These are phyloP conservation scores for Heteromurus nitidus DNA, from an alignment of 2,888 invertebrate genomes.

Conservation along the genomic window DNA sequence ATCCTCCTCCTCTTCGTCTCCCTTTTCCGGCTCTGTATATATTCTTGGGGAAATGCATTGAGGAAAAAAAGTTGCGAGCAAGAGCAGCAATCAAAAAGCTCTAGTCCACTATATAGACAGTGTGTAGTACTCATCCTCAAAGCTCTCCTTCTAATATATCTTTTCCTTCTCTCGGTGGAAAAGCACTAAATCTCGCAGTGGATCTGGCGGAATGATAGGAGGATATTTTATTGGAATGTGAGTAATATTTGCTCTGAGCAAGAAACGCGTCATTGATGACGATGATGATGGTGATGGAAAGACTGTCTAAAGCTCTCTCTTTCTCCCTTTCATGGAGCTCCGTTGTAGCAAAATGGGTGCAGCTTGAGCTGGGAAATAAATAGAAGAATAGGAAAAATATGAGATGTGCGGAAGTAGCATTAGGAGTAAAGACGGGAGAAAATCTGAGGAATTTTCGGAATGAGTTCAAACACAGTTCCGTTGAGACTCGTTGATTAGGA, in stretches of 20 bases:
- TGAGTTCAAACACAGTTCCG: background rate
- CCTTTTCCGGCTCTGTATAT: background rate
- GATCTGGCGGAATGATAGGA: slow-evolving; percentile 21
- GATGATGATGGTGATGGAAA: slow-evolving; percentile 31
- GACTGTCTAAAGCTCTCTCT: slow-evolving; percentile 3
- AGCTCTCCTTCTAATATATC: too few relatives aligned
- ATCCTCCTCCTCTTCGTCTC: slow-evolving; percentile 4
- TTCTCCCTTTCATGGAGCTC: background rate
- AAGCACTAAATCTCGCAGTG: slow-evolving; percentile 23
- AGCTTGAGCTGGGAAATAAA: background rate
- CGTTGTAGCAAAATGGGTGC: background rate
- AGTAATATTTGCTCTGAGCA: slow-evolving; percentile 35
- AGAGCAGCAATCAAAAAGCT: slow-evolving; percentile 1
- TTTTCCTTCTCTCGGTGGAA: background rate
- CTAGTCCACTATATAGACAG: too few relatives aligned
- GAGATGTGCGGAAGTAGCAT: background rate
- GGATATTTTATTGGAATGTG: slow-evolving; percentile 50
- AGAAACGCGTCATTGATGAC: slow-evolving; percentile 20
- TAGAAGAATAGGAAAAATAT: slow-evolving; percentile 1
- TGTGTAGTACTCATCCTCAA: too few relatives aligned
- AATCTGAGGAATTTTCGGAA: slow-evolving; percentile 1
- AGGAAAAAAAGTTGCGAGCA: background rate
- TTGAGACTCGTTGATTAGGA: background rate
- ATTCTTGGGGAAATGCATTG: background rate
- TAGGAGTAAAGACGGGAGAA: background rate